Conservation (phyloP, 1,140 invertebrate species). For the Drosophila punjabiensis region DNA sequence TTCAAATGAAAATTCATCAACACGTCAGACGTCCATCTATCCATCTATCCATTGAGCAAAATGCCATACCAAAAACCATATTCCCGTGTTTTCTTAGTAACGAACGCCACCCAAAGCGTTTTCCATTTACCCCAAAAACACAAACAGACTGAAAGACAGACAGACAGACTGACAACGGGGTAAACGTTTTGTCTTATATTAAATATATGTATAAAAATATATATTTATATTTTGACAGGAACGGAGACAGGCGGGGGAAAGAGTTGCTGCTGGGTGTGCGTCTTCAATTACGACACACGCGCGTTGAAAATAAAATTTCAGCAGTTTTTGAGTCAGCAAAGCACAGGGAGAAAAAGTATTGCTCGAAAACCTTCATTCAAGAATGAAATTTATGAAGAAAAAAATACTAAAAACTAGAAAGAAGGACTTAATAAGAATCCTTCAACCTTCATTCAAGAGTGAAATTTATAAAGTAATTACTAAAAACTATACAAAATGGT, state of each 20-base stretch:
- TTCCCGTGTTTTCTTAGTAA: slow-evolving; percentile 77
- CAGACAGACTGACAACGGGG: slow-evolving; percentile 57
- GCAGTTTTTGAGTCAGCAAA: slow-evolving; percentile 37
- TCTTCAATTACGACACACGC: slow-evolving; percentile 80
- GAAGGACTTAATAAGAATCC: no score
- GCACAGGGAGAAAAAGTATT: slow-evolving; percentile 8
- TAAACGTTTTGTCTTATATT: slow-evolving; percentile 70
- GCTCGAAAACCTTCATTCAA: no score
- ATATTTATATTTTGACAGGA: slow-evolving; percentile 75
- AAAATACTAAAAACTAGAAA: not conserved
- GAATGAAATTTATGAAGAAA: not conserved
- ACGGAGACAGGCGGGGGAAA: slow-evolving; percentile 6
- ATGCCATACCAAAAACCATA: slow-evolving; percentile 26
- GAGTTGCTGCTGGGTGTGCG: slow-evolving; percentile 43
- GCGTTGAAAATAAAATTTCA: slow-evolving; percentile 83
- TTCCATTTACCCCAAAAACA: slow-evolving; percentile 74
- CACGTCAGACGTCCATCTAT: slow-evolving; percentile 56
- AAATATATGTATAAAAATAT: slow-evolving; percentile 37
- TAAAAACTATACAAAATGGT: not conserved
- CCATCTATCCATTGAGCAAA: slow-evolving; percentile 30
- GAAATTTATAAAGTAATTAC: no score
- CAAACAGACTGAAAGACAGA: not conserved
- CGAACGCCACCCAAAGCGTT: slow-evolving; percentile 82
- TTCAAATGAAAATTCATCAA: slow-evolving; percentile 84
- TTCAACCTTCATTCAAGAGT: no score